phyloP scores from a whole-genome alignment of 2,797 vertebrate species.

The Eidolon dupreanum region DNA sequence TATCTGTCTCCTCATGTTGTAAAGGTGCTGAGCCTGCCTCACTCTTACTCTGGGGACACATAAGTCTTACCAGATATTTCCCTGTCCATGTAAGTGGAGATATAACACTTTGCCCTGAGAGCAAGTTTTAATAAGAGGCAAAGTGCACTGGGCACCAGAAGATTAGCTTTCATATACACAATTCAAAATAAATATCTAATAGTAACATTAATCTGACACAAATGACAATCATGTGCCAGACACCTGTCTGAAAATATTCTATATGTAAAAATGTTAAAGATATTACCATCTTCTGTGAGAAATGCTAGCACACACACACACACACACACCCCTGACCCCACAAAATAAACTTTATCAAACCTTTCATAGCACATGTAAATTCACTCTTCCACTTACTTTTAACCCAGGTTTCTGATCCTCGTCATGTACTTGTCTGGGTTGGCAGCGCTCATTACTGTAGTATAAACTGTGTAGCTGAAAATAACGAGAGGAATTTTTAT shows the following conservation, averaged over 20 bases:
- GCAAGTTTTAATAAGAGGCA: background rate
- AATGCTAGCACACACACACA: background rate
- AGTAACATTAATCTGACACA: background rate
- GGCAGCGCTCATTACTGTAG: constrained; percentile 87
- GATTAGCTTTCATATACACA: background rate
- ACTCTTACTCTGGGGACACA: background rate
- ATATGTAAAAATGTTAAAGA: background rate
- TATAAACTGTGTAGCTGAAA: constrained; percentile 86
- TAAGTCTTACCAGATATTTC: background rate
- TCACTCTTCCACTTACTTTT: constrained; percentile 47
- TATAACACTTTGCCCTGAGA: background rate
- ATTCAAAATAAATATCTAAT: background rate
- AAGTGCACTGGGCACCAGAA: background rate
- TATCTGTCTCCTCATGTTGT: background rate
- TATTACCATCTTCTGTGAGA: background rate
- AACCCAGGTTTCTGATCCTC: constrained; percentile 69
- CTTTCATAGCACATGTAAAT: background rate
- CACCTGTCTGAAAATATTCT: background rate
- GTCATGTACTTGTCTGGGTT: constrained; percentile 84
- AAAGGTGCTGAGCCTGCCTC: background rate
- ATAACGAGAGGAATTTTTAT: background rate
- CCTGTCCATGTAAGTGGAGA: background rate
- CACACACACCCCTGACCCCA: too few relatives aligned
- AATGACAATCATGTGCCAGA: background rate
- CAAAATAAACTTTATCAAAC: background rate